Conservation (phyloP, 2,888 invertebrate species). For the Dilophus febrilis region DNA sequence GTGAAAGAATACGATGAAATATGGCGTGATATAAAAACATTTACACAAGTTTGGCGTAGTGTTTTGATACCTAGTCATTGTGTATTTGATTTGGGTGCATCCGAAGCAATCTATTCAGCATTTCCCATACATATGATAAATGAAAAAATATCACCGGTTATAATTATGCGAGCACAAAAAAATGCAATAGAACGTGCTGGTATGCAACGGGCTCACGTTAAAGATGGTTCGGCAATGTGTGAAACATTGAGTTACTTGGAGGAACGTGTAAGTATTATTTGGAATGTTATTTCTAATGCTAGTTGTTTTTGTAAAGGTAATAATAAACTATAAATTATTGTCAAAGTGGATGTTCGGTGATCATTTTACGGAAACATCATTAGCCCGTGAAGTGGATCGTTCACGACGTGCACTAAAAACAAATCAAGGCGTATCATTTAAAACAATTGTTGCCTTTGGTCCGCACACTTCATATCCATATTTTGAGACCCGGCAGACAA, state of each 20-base stretch:
- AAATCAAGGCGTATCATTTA: conserved; percentile 61
- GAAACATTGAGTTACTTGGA: conserved; percentile 65
- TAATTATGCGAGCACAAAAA: conserved; percentile 74
- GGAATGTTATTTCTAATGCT: too few species aligned
- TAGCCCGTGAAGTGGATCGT: conserved; percentile 50
- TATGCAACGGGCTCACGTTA: conserved; percentile 68
- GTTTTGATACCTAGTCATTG: conserved; percentile 53
- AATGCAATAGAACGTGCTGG: conserved; percentile 62
- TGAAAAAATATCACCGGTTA: conserved; percentile 59
- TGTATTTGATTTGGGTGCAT: conserved; percentile 53
- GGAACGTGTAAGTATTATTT: conserved; percentile 34
- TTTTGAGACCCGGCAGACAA: conserved; percentile 50
- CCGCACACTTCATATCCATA: conserved; percentile 77
- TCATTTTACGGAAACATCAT: conserved; percentile 52
- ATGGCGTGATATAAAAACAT: conserved; percentile 50
- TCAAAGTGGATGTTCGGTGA: conserved; percentile 23
- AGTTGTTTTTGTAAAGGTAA: too few species aligned
- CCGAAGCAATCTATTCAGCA: conserved; percentile 46
- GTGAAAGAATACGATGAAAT: conserved; percentile 50
- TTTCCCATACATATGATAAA: conserved; percentile 41
- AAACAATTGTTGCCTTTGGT: conserved; percentile 76
- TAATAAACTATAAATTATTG: too few species aligned
- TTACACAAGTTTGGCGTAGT: conserved; percentile 42
- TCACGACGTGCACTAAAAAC: conserved; percentile 57
- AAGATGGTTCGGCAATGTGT: conserved; percentile 80